These are phyloP conservation scores for Drosophila fulvimacula DNA, from an alignment of 2,888 invertebrate species.

Conservation along the genomic window DNA sequence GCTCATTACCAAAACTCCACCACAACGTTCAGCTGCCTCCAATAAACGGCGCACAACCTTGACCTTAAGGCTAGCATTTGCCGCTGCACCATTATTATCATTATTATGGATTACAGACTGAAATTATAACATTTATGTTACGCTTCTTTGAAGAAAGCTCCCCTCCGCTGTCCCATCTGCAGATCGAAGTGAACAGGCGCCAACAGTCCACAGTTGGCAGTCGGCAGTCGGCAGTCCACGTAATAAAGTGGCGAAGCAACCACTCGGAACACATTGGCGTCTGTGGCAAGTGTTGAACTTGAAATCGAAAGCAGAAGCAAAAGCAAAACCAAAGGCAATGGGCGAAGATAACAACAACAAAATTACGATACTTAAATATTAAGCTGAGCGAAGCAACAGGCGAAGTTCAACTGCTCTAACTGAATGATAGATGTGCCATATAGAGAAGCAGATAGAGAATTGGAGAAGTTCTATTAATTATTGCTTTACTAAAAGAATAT, in stretches of 20 bases:
- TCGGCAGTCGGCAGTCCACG: constrained; percentile 53
- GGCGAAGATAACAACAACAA: constrained; percentile 40
- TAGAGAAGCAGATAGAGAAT: not conserved
- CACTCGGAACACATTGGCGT: constrained; percentile 71
- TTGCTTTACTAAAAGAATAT: not conserved
- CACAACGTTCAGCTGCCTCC: constrained; percentile 55
- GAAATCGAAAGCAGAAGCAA: constrained; percentile 73
- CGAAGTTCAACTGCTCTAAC: constrained; percentile 32
- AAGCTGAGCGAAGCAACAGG: constrained; percentile 7
- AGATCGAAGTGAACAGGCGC: constrained; percentile 25
- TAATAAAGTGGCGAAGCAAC: constrained; percentile 78
- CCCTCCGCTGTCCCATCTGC: not conserved
- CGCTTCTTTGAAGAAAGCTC: constrained; percentile 79
- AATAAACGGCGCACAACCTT: constrained; percentile 75
- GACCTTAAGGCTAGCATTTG: constrained; percentile 64
- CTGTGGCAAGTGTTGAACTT: constrained; percentile 78
- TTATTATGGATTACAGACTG: constrained; percentile 66
- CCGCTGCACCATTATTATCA: constrained; percentile 45
- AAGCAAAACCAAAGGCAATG: constrained; percentile 48
- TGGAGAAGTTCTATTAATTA: not conserved
- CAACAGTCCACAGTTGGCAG: constrained; percentile 29
- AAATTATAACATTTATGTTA: constrained; percentile 81
- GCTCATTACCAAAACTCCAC: constrained; percentile 67
- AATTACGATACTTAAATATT: constrained; percentile 54
- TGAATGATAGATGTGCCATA: not conserved